These are phyloP conservation scores for Lordiphosa andalusiaca DNA, from an alignment of 2,888 invertebrate species.

Conservation along the genomic window DNA sequence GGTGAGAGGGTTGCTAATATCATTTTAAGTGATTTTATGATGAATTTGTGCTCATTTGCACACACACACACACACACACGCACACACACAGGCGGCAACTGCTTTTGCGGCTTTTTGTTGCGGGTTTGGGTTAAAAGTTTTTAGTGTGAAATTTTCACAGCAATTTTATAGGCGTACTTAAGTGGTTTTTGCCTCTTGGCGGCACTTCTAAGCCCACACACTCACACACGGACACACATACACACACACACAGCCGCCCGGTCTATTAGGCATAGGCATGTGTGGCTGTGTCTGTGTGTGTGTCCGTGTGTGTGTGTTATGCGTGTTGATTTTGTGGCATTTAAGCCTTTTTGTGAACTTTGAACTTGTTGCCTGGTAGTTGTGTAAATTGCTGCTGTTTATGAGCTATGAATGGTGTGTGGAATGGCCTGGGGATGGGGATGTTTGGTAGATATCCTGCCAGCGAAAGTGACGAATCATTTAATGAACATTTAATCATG, in stretches of 20 bases:
- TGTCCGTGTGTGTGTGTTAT: constrained; percentile 18
- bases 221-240: background rate
- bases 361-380: constrained; percentile 51
- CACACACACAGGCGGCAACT: constrained; percentile 23
- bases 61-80: constrained; percentile 27
- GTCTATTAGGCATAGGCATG: constrained; percentile 40
- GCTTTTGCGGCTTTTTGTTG: constrained; percentile 41
- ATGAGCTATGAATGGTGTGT: constrained; percentile 26
- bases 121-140: constrained; percentile 51
- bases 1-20: constrained; percentile 62
- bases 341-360: constrained; percentile 70
- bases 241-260: constrained; percentile 5
- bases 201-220: constrained; percentile 56
- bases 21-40: constrained; percentile 79
- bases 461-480: constrained; percentile 47
- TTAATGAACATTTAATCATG: constrained; percentile 47
- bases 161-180: constrained; percentile 73
- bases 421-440: background rate
- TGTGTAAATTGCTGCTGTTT: constrained; percentile 27
- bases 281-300: constrained; percentile 25
- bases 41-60: constrained; percentile 76
- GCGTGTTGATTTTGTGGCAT: constrained; percentile 69
- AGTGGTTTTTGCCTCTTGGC: constrained; percentile 71
- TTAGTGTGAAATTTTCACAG: constrained; percentile 73
- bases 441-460: constrained; percentile 13